Conservation (phyloP, 2,797 vertebrate species). For the Erithacus rubecula region DNA sequence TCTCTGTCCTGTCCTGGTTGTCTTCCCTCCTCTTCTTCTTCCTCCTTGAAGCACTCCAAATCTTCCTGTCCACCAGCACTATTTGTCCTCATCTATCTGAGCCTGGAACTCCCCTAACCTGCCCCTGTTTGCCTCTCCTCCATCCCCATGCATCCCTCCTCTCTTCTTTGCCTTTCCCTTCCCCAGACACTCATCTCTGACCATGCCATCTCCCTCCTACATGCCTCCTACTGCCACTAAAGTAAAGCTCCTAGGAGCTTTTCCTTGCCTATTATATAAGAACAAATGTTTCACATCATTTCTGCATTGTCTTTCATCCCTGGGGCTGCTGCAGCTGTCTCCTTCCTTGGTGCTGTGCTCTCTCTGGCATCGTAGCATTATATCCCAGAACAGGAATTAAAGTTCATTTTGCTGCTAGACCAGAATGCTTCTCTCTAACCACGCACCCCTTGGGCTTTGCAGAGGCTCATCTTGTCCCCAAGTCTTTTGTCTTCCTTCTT, state of each 20-base stretch:
- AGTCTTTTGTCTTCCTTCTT: neutral
- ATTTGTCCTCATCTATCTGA: neutral
- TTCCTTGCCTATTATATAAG: neutral
- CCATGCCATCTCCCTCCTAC: neutral
- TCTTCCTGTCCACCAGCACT: neutral
- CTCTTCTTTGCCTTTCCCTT: neutral
- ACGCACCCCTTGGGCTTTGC: neutral
- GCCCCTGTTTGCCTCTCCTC: neutral
- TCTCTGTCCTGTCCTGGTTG: neutral
- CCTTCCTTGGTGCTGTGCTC: neutral
- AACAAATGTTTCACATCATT: neutral
- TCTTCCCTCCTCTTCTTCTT: neutral
- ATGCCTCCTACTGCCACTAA: neutral
- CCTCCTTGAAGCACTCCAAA: neutral
- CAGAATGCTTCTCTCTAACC: neutral
- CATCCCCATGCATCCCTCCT: neutral
- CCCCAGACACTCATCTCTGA: neutral
- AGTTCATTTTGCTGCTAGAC: slow-evolving; percentile 14
- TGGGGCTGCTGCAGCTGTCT: neutral
- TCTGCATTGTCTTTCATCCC: slow-evolving; percentile 21
- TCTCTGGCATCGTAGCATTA: neutral
- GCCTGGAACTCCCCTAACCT: neutral
- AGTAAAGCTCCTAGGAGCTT: neutral
- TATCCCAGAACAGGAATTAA: slow-evolving; percentile 5
- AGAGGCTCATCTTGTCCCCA: neutral